Base-by-base conservation (phyloP, 2,888 invertebrate genomes). In the Steinernema scapterisci region DNA sequence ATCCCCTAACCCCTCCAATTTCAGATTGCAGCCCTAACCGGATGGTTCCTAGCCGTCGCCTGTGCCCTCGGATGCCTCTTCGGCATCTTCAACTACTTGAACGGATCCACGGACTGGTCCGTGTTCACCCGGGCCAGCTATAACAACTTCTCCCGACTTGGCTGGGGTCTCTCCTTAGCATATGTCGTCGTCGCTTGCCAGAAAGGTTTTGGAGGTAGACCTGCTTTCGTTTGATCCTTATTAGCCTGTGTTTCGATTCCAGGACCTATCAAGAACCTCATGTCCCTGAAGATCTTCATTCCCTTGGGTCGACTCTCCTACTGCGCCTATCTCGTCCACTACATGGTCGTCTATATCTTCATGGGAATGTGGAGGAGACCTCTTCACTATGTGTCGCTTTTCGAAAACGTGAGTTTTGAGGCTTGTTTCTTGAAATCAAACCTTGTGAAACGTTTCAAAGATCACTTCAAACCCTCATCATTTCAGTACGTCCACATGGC, bases 231-330 rank as follows among this genome's bases (percentile, higher is more conserved):
- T n/a, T n/a, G n/a, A 74, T 23, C 21, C 25, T 9, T 9, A 51
- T 45, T 27, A 44, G 23, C n/a, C 45, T 71, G 6, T 44, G 44
- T 44, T 54, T 45, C 43, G 70, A 45, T 78, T 74, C 76, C 72
- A 75, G 79, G 80, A 25, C 79, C 78, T 13, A 90, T 95, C 73
- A 93, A 94, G 89, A 91, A 91, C 0, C 89, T 94, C 56, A 91
- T 97, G 73, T 93, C 94, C 0, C 93, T 93, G 89, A 91, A 92
- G 71, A 92, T 93, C 0, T 91, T 95, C 83, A 91, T 94, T 84
- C 95, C 96, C 0, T 90, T 97, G 71, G 94, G 95, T 84, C 91
- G 95, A 73, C 91, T 96, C 77, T 94, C 95, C 1, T 96, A 95
- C 89, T 94, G 95, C 88, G 93, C 95, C 44, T 97, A 95, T 90